These are phyloP conservation scores for Cataglyphis albicans DNA, from an alignment of 2,888 invertebrate genomes.

Conservation along the genomic window DNA sequence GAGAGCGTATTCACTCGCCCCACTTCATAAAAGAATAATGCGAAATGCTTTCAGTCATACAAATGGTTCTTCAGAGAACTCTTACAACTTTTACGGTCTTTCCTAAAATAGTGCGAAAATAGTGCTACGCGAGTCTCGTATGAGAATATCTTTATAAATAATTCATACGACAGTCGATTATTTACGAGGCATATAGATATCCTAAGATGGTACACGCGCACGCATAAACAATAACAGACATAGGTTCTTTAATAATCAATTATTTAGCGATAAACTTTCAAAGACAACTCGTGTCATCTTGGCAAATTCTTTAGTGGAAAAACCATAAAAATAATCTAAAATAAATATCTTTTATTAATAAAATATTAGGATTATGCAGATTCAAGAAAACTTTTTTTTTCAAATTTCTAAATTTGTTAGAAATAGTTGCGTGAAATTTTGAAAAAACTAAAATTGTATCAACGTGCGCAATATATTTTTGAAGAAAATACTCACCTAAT, in stretches of 20 bases:
- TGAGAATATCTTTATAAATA: conserved; percentile 3
- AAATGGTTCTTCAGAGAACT: conserved; percentile 5
- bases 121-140: not conserved
- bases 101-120: not conserved
- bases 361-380: not conserved
- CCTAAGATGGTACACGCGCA: not conserved
- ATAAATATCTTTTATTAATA: not conserved
- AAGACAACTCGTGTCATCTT: not conserved
- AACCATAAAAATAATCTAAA: not conserved
- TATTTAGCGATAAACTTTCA: not conserved
- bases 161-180: not conserved
- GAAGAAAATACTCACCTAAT: not conserved
- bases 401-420: not conserved
- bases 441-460: not conserved
- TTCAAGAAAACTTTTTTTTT: not conserved
- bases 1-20: not conserved
- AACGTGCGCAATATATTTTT: not conserved
- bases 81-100: not conserved
- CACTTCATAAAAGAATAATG: conserved; percentile 1
- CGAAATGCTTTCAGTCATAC: not conserved
- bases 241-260: not conserved
- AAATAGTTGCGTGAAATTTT: not conserved
- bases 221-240: not conserved
- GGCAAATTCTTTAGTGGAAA: not conserved
- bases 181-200: not conserved